Conservation (phyloP, 1,140 invertebrate genomes). For the Chlorops oryzae region DNA sequence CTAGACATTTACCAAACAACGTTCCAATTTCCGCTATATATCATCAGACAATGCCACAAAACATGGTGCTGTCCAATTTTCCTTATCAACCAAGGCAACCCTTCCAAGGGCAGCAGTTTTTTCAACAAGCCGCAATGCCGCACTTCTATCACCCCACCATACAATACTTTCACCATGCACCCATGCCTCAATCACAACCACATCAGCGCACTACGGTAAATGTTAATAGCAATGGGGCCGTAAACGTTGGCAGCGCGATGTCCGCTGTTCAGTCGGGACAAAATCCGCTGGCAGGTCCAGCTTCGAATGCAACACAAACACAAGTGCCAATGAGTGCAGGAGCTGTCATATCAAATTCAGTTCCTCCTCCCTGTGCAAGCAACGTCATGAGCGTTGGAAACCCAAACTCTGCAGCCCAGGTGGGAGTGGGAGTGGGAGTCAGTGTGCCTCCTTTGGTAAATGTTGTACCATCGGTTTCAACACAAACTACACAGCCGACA, state of each 20-base stretch:
- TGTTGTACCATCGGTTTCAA: conserved; percentile 29
- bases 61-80: conserved; percentile 26
- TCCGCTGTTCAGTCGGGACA: neutral
- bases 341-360: too few relatives aligned
- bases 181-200: conserved; percentile 19
- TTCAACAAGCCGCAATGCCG: too few relatives aligned
- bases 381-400: too few relatives aligned
- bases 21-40: conserved; percentile 35
- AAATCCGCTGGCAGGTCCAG: neutral
- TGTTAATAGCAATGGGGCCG: conserved; percentile 16
- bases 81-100: conserved; percentile 25
- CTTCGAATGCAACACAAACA: too few relatives aligned
- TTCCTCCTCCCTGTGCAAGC: too few relatives aligned
- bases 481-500: too few relatives aligned
- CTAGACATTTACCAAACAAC: conserved; percentile 22
- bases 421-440: conserved; percentile 21
- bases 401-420: too few relatives aligned
- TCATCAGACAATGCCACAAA: conserved; percentile 21
- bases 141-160: too few relatives aligned
- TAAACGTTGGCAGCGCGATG: neutral
- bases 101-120: too few relatives aligned
- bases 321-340: too few relatives aligned
- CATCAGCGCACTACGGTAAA: conserved; percentile 28
- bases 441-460: conserved; percentile 31
- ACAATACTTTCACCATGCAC: too few relatives aligned